A percentile compares a stretch with the other conserved stretches of the same genome.
phyloP scores from a whole-genome alignment of 1,140 invertebrate species.

The Branchinecta lindahli region DNA sequence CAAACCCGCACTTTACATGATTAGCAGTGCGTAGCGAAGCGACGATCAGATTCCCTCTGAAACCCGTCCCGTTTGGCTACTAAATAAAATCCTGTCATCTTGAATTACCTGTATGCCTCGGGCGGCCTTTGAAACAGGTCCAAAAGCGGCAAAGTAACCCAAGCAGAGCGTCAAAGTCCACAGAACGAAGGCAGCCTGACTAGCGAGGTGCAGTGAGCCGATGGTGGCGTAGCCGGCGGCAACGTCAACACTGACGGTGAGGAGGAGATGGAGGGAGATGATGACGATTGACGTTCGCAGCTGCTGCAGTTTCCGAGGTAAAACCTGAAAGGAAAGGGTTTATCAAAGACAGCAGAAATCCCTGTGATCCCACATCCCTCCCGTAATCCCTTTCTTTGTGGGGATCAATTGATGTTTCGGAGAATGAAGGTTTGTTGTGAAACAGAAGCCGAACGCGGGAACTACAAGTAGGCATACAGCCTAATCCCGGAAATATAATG shows the following conservation, averaged over 20 bases:
- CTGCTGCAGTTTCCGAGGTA: neutral
- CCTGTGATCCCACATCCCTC: too few relatives aligned
- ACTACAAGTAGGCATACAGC: too few relatives aligned
- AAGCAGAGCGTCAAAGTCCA: conserved; percentile 58
- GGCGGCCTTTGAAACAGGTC: conserved; percentile 32
- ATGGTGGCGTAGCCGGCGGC: conserved; percentile 38
- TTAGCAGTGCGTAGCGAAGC: neutral
- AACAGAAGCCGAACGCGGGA: too few relatives aligned
- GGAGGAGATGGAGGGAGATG: conserved; percentile 48
- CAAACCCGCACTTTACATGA: neutral
- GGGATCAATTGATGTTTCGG: too few relatives aligned
- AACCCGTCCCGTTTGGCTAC: neutral
- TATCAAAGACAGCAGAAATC: too few relatives aligned
- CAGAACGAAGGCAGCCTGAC: conserved; percentile 44
- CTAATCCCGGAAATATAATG: too few relatives aligned
- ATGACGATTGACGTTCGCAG: neutral
- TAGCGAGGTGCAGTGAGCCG: conserved; percentile 32
- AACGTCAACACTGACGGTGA: conserved; percentile 62
- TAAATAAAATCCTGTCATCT: neutral
- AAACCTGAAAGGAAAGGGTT: neutral
- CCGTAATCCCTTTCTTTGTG: too few relatives aligned
- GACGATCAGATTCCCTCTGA: neutral
- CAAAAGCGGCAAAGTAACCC: conserved; percentile 67
- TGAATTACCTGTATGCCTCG: conserved; percentile 27
- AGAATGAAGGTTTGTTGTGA: too few relatives aligned